A percentile compares a stretch with the other conserved stretches of the same genome.
Conservation (phyloP, 2,113 vertebrate genomes). For the Eubucco bourcierii region DNA sequence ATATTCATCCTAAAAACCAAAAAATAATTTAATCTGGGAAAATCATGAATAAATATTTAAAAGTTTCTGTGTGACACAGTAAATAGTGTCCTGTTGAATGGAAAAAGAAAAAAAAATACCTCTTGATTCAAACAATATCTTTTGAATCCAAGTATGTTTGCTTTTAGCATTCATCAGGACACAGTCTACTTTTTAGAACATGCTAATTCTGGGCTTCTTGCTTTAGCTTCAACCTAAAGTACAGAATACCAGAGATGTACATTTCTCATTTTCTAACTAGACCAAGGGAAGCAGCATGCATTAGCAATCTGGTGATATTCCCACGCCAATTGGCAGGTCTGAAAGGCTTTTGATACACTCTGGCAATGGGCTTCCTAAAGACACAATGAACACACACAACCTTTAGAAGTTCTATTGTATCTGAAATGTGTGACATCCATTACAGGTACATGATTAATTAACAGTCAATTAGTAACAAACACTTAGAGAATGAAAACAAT, state of each 20-base stretch:
- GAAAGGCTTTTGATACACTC: constrained; percentile 35
- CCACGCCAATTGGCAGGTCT: not conserved
- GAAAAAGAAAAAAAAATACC: not conserved
- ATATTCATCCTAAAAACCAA: not conserved
- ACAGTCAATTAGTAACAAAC: not conserved
- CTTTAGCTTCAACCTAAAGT: not conserved
- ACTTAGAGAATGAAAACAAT: not conserved
- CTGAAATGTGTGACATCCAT: not conserved
- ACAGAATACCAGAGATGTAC: not conserved
- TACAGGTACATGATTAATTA: not conserved
- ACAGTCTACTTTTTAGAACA: not conserved
- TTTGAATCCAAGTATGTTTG: not conserved
- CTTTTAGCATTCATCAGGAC: not conserved
- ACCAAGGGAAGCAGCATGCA: not conserved
- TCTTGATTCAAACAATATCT: not conserved
- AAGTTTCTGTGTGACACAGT: not conserved
- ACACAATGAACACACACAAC: not conserved
- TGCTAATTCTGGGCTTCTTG: not conserved
- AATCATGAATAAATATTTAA: not conserved
- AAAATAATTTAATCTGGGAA: not conserved
- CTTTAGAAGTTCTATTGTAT: not conserved
- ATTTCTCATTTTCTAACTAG: not conserved
- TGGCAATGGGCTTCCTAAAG: not conserved
- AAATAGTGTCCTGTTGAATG: not conserved
- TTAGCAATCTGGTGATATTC: not conserved